A percentile compares a stretch with the other conserved stretches of the same genome.
These are phyloP conservation scores for Agrochola circellaris DNA, from an alignment of 2,888 invertebrate genomes.

Conservation along the genomic window DNA sequence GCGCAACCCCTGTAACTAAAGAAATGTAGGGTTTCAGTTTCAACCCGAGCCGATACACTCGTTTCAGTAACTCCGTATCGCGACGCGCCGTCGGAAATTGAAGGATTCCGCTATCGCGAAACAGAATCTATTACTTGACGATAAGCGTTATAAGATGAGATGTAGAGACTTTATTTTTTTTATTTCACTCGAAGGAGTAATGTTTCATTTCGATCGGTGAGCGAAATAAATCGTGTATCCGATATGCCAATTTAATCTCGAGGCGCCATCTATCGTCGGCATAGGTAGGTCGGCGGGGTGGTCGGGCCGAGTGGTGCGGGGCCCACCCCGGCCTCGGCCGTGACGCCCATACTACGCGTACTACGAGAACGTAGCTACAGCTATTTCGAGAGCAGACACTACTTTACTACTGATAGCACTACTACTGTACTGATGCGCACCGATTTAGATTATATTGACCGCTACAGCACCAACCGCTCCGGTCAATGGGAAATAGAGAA, in stretches of 20 bases:
- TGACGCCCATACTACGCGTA: slow-evolving; percentile 76
- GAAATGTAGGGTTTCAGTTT: slow-evolving; percentile 66
- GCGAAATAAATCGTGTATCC: slow-evolving; percentile 78
- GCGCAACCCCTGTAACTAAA: slow-evolving; percentile 76
- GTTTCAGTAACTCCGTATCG: slow-evolving; percentile 49
- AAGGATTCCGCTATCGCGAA: slow-evolving; percentile 64
- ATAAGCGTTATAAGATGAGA: slow-evolving; percentile 59
- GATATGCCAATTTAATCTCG: slow-evolving; percentile 84
- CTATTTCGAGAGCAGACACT: slow-evolving; percentile 77
- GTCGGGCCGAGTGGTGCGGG: slow-evolving; percentile 41
- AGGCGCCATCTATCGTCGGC: slow-evolving; percentile 84
- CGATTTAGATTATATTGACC: slow-evolving; percentile 76
- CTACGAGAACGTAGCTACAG: slow-evolving; percentile 76
- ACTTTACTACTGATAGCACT: slow-evolving; percentile 74
- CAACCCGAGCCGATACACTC: slow-evolving; percentile 62
- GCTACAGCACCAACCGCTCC: slow-evolving; percentile 52
- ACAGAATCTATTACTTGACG: slow-evolving; percentile 66
- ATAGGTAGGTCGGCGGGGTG: slow-evolving; percentile 66
- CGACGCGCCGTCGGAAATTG: slow-evolving; percentile 65
- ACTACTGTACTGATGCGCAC: slow-evolving; percentile 73
- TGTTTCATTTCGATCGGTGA: slow-evolving; percentile 76
- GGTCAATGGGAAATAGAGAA: slow-evolving; percentile 63
- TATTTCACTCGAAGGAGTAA: slow-evolving; percentile 67
- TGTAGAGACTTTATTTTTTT: slow-evolving; percentile 62
- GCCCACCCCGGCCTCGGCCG: slow-evolving; percentile 65